phyloP scores from a whole-genome alignment of 2,797 vertebrate species.

The Rhabdomys pumilio region DNA sequence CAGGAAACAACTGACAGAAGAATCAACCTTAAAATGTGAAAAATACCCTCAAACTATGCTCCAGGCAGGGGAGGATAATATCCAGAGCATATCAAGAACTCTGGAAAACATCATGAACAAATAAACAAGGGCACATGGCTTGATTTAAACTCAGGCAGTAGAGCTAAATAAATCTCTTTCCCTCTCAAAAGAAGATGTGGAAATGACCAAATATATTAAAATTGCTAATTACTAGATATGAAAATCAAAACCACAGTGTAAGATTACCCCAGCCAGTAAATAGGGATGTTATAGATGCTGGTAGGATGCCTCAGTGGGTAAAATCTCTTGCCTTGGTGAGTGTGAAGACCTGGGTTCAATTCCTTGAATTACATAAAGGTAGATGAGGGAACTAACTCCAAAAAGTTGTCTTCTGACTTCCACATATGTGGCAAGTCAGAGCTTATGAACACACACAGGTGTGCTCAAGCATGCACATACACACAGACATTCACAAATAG shows the following conservation, averaged over 20 bases:
- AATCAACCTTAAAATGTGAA: neutral
- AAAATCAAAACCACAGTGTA: neutral
- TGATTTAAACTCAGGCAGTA: neutral
- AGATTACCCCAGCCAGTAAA: neutral
- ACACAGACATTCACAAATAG: neutral
- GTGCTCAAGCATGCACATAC: neutral
- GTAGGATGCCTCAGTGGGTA: neutral
- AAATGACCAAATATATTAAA: neutral
- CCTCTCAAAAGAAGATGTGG: neutral
- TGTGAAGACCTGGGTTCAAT: neutral
- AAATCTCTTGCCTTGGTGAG: neutral
- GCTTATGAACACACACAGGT: neutral
- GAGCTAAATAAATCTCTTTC: neutral
- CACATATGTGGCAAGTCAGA: neutral
- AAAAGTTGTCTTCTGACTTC: neutral
- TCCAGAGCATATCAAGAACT: neutral
- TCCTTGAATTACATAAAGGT: neutral
- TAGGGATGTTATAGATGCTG: neutral
- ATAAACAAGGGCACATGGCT: neutral
- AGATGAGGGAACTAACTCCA: neutral
- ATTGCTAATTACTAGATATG: neutral
- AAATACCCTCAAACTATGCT: neutral
- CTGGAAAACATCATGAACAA: neutral
- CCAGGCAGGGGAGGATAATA: no score
- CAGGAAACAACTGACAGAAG: neutral